Base-by-base conservation (phyloP, 2,113 vertebrate genomes). In the Oceanodroma tethys region DNA sequence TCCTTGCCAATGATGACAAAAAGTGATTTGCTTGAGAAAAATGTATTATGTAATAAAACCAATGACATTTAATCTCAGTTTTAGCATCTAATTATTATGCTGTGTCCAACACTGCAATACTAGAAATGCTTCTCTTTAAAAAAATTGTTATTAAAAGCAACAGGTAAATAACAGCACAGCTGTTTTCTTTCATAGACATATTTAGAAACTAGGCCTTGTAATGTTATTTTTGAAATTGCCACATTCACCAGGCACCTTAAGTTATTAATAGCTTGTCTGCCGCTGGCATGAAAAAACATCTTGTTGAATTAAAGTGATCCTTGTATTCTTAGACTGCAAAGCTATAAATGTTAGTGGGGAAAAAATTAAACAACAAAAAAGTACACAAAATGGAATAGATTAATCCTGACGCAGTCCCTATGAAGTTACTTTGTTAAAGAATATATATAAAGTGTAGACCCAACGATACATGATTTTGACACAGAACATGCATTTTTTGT, bases 181-280 rank as follows among this genome's bases (percentile, higher is more conserved):
- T 84, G 26, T 75, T 90, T 90, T 84, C 38, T 68, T 88, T 93
- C 72, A 86, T 26, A 78, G 81, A 74, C 23, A 19, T 30, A 81
- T 60, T 67, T 67, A 81, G 29, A 90, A 88, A 71, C 23, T 10
- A 78, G 60, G 7, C 1, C 50, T 76, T 53, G 19, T 25, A 48
- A 80, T 38, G 21, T 10, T 76, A 62, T 70, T 86, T 93, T 76
- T 76, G 43, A 85, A 80, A 80, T 8, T 45, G 21, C 10, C 59
- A 62, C 10, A 29, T 76, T 65, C 58, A 90, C 32, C 32, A 45
- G 66, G 16, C 10, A 81, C 71, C 48, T 74, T 50, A 50, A 55
- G 11, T 68, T 91, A 83, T 81, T 65, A 90, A 83, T 23, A 91
- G 16, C 16, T 47, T 68, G 38, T 71, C 66, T 80, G 27, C 25